Conservation (phyloP, 2,113 vertebrate genomes). For the Dromiciops gliroides region DNA sequence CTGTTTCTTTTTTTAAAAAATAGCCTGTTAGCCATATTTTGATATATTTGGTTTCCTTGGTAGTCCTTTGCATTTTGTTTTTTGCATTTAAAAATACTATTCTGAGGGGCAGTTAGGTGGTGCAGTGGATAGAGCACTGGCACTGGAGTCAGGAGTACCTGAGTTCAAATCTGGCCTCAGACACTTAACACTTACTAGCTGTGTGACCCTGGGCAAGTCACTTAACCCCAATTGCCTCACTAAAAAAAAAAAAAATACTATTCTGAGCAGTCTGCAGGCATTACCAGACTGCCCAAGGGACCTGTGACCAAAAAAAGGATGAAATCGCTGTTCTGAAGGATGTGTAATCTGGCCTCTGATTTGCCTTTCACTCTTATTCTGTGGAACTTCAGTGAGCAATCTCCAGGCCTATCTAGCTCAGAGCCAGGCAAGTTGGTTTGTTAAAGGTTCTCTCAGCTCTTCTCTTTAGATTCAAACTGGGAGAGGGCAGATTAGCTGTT, state of each 20-base stretch:
- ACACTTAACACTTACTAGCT: no score
- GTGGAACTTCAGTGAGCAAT: background rate
- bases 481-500: background rate
- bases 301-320: background rate
- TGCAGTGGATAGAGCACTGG: no score
- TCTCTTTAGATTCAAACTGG: background rate
- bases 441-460: background rate
- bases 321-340: background rate
- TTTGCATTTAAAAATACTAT: background rate
- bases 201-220: no score
- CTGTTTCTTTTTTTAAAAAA: background rate
- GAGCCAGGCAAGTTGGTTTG: background rate
- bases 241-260: no score
- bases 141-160: no score
- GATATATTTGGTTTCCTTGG: background rate
- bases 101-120: no score
- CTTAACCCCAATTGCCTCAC: no score
- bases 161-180: no score
- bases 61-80: background rate
- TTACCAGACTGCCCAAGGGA: background rate
- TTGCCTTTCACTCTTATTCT: background rate
- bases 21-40: background rate
- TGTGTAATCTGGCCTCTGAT: background rate
- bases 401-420: background rate
- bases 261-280: background rate